Evolutionary conservation across 2,797 vertebrate genomes (phyloP).

Genomic region (Enteromius radiatus): DNA sequence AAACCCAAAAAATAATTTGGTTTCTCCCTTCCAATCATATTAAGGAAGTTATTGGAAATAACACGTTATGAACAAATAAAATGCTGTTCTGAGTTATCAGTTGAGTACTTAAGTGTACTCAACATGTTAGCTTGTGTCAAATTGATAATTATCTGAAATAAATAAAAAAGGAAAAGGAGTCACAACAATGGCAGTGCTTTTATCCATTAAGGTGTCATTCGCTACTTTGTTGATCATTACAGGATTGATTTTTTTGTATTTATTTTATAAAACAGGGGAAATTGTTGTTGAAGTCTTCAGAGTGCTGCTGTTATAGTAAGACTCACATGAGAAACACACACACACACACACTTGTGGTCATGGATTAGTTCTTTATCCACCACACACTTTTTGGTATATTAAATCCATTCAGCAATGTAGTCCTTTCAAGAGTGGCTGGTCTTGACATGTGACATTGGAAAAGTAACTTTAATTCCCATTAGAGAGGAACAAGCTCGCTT

Average conservation of each 20-base stretch:
- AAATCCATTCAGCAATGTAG: not conserved
- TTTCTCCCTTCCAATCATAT: not conserved
- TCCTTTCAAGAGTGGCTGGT: not conserved
- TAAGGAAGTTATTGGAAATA: not conserved
- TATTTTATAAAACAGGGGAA: not conserved
- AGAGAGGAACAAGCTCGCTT: slow-evolving; percentile 7
- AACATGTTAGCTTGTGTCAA: not conserved
- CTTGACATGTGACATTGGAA: not conserved
- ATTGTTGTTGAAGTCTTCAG: not conserved
- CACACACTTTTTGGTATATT: not conserved
- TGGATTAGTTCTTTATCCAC: not conserved
- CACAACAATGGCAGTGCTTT: not conserved
- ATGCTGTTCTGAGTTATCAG: not conserved
- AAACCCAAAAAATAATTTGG: not conserved
- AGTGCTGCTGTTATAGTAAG: not conserved
- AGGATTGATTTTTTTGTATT: no score
- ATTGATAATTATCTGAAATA: no score
- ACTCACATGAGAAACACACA: not conserved
- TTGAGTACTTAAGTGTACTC: not conserved
- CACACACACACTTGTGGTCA: not conserved
- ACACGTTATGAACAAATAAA: not conserved
- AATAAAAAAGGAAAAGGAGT: not conserved
- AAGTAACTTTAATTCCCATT: slow-evolving; percentile 26
- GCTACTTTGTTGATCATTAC: no score
- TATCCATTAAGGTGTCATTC: not conserved